phyloP scores from a whole-genome alignment of 1,140 invertebrate genomes.

The Bombus affinis region DNA sequence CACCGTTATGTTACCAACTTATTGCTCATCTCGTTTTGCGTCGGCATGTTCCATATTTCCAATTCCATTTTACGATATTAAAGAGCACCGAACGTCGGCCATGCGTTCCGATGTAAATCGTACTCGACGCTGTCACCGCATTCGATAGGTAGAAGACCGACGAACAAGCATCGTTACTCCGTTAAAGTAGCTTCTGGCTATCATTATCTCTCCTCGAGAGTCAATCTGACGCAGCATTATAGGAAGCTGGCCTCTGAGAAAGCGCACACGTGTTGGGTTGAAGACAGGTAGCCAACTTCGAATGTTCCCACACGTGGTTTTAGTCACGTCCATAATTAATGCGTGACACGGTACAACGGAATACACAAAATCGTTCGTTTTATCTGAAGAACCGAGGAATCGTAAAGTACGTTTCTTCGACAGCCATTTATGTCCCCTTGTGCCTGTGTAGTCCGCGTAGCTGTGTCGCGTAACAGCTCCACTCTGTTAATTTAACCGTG shows the following conservation, averaged over 20 bases:
- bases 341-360: conserved; percentile 4
- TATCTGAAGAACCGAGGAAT: background rate
- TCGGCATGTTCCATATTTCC: background rate
- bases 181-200: conserved; percentile 35
- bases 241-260: conserved; percentile 18
- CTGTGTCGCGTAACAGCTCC: background rate
- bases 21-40: background rate
- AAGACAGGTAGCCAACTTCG: conserved; percentile 59
- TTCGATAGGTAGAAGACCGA: background rate
- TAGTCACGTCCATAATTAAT: conserved; percentile 30
- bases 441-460: background rate
- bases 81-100: background rate
- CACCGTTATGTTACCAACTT: background rate
- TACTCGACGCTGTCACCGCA: conserved; percentile 9
- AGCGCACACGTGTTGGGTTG: conserved; percentile 38
- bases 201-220: conserved; percentile 41
- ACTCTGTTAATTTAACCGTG: background rate
- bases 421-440: background rate
- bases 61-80: conserved; percentile 13
- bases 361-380: conserved; percentile 9
- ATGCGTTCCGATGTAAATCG: conserved; percentile 13
- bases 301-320: conserved; percentile 34
- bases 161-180: conserved; percentile 33
- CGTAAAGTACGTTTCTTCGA: background rate
- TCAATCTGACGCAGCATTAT: conserved; percentile 40